These are phyloP conservation scores for Bubalus kerabau DNA, from an alignment of 2,113 vertebrate species.

Conservation along the genomic window DNA sequence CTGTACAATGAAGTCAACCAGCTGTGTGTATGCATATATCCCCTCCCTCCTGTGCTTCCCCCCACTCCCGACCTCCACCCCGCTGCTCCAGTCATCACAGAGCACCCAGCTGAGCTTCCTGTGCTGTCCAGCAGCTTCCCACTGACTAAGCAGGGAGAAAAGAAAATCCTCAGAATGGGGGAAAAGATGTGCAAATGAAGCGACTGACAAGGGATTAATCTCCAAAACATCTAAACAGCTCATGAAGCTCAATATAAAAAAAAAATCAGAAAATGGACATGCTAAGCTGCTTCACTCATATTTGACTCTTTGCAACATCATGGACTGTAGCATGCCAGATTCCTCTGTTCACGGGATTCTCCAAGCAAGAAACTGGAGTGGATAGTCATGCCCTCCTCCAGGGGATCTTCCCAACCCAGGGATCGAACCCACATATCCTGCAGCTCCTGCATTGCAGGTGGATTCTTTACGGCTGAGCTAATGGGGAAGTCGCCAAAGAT, in stretches of 20 bases:
- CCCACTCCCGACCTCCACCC: background rate
- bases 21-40: rapidly evolving
- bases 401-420: background rate
- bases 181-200: background rate
- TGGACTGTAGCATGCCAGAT: background rate
- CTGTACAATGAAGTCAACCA: background rate
- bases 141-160: background rate
- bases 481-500: background rate
- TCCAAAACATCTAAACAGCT: background rate
- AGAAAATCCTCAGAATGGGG: background rate
- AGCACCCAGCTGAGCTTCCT: background rate
- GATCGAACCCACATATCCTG: background rate
- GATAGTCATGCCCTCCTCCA: background rate
- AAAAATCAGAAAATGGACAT: background rate
- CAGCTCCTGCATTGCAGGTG: background rate
- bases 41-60: background rate
- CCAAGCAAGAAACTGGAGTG: background rate
- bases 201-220: background rate
- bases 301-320: background rate
- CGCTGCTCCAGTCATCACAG: rapidly evolving
- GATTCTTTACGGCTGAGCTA: background rate
- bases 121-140: background rate
- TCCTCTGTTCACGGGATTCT: background rate
- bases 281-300: background rate
- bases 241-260: background rate